These are phyloP conservation scores for Fopius arisanus DNA, from an alignment of 1,140 invertebrate species.

Conservation along the genomic window DNA sequence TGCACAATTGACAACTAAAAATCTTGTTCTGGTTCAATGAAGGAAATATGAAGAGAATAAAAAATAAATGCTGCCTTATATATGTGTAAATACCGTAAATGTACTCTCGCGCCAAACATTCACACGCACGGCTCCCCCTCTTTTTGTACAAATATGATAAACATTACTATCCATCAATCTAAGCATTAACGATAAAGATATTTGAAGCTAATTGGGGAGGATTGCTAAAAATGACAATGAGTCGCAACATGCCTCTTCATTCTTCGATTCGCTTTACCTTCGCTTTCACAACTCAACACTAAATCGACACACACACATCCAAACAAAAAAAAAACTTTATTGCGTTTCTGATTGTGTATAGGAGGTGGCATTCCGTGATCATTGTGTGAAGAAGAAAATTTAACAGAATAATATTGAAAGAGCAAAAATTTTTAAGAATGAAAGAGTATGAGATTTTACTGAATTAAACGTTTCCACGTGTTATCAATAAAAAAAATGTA, in stretches of 20 bases:
- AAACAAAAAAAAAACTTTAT: neutral
- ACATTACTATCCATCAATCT: neutral
- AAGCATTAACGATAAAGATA: neutral
- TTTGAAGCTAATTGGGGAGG: neutral
- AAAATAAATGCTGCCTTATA: conserved; percentile 24
- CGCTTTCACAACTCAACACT: neutral
- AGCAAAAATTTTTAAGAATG: conserved; percentile 7
- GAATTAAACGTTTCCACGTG: conserved; percentile 14
- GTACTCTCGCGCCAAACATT: conserved; percentile 5
- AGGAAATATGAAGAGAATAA: neutral
- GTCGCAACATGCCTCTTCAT: neutral
- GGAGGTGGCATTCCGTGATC: neutral
- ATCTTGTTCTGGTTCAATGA: conserved; percentile 12
- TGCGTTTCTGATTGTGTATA: conserved; percentile 9
- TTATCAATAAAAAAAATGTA: conserved; percentile 15
- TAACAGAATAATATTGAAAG: neutral
- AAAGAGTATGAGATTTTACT: conserved; percentile 9
- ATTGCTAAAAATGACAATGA: conserved; percentile 2
- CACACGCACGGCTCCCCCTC: neutral
- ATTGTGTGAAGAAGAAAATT: neutral
- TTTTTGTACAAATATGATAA: conserved; percentile 12
- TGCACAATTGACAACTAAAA: neutral
- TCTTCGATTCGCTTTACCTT: neutral
- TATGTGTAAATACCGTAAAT: conserved; percentile 14
- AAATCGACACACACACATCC: neutral